These are phyloP conservation scores for Pelobates fuscus DNA, from an alignment of 2,113 vertebrate genomes.

Conservation along the genomic window DNA sequence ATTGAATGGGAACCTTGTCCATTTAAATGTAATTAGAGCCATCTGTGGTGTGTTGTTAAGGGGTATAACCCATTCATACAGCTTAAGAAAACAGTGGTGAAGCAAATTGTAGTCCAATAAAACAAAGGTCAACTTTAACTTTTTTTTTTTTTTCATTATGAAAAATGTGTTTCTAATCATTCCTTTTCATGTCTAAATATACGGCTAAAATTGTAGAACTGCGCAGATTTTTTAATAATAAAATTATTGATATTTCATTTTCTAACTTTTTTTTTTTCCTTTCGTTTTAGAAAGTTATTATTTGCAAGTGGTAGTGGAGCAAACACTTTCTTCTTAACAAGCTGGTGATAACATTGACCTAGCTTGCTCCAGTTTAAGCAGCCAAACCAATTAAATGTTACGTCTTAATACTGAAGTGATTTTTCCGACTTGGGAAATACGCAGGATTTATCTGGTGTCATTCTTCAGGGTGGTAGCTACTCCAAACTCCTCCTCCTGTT, in stretches of 20 bases:
- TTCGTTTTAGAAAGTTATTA: constrained; percentile 36
- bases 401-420: constrained; percentile 23
- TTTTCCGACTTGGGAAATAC: constrained; percentile 16
- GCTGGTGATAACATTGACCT: constrained; percentile 42
- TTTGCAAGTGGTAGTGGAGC: constrained; percentile 23
- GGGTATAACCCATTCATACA: constrained; percentile 63
- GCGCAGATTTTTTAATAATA: constrained; percentile 22
- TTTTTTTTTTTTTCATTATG: constrained; percentile 58
- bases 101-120: constrained; percentile 84
- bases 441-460: constrained; percentile 26
- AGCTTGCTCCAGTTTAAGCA: constrained; percentile 21
- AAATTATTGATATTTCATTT: constrained; percentile 18
- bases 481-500: neutral
- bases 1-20: constrained; percentile 66
- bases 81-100: constrained; percentile 68
- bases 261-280: constrained; percentile 6
- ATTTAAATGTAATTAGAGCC: constrained; percentile 74
- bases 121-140: constrained; percentile 70
- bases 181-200: constrained; percentile 61
- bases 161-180: constrained; percentile 72
- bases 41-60: constrained; percentile 71
- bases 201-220: constrained; percentile 46
- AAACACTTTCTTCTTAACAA: constrained; percentile 33
- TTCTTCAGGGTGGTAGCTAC: constrained; percentile 25
- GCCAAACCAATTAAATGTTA: constrained; percentile 42